phyloP scores from a whole-genome alignment of 2,888 invertebrate species.

The Dynastes grantii region DNA sequence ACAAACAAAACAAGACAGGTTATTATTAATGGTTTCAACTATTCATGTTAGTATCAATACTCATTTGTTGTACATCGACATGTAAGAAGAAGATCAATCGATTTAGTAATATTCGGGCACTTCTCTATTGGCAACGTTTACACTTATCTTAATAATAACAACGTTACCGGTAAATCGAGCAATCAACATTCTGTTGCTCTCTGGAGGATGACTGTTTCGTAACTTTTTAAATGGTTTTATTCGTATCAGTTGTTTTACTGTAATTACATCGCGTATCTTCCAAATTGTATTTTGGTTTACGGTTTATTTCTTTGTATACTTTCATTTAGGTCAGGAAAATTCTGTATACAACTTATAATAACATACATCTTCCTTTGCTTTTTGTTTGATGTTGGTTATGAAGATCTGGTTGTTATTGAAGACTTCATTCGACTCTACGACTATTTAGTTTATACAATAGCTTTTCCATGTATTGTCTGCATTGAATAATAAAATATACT shows the following conservation, averaged over 20 bases:
- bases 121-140: conserved; percentile 46
- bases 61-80: conserved; percentile 57
- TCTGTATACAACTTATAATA: background rate
- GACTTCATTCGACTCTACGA: too few relatives aligned
- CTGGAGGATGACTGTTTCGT: conserved; percentile 16
- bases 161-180: conserved; percentile 35
- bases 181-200: conserved; percentile 26
- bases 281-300: background rate
- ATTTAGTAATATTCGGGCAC: conserved; percentile 36
- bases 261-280: conserved; percentile 4
- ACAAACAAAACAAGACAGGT: conserved; percentile 53
- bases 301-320: too few relatives aligned
- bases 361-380: too few relatives aligned
- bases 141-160: conserved; percentile 47
- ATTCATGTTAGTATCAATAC: conserved; percentile 58
- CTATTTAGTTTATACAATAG: too few relatives aligned
- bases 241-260: conserved; percentile 6
- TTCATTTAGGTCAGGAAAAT: too few relatives aligned
- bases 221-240: conserved; percentile 27
- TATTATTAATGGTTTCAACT: conserved; percentile 57
- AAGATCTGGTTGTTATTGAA: too few relatives aligned
- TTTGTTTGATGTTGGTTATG: too few relatives aligned
- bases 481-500: too few relatives aligned
- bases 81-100: conserved; percentile 54
- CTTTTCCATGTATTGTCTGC: too few relatives aligned